phyloP scores from a whole-genome alignment of 1,140 invertebrate species.

The Bactericera cockerelli region DNA sequence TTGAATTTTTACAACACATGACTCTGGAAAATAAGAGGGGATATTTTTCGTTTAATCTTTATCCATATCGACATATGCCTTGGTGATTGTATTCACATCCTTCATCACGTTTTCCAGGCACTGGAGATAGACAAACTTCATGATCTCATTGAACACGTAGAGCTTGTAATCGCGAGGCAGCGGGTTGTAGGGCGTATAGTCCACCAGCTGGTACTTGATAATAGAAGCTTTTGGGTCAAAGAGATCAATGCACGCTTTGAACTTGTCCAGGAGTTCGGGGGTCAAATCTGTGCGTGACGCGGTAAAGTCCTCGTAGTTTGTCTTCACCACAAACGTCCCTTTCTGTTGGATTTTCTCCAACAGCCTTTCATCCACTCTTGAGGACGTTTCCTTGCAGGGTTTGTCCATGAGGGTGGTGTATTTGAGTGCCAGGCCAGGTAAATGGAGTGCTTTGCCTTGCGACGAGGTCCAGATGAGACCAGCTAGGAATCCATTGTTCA shows the following conservation, averaged over 20 bases:
- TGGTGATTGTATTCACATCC: neutral
- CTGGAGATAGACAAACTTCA: neutral
- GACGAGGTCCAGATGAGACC: neutral
- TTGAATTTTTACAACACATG: no score
- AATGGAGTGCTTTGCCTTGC: neutral
- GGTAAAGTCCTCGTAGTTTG: neutral
- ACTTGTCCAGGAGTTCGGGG: neutral
- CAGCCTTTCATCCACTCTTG: neutral
- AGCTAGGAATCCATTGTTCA: neutral
- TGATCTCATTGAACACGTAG: slow-evolving; percentile 1
- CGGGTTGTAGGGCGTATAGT: neutral
- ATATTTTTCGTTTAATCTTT: no score
- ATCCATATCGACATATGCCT: neutral
- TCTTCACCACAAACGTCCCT: neutral
- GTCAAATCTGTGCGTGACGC: neutral
- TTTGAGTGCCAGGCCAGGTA: neutral
- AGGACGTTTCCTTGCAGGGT: neutral
- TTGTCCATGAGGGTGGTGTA: neutral
- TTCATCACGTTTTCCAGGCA: neutral
- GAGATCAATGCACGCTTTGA: neutral
- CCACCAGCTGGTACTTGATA: neutral
- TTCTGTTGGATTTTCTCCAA: neutral
- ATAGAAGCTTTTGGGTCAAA: neutral
- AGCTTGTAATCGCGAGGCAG: neutral
- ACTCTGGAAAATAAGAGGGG: no score